These are phyloP conservation scores for Ectemnius continuus DNA, from an alignment of 2,888 invertebrate genomes.

Conservation along the genomic window DNA sequence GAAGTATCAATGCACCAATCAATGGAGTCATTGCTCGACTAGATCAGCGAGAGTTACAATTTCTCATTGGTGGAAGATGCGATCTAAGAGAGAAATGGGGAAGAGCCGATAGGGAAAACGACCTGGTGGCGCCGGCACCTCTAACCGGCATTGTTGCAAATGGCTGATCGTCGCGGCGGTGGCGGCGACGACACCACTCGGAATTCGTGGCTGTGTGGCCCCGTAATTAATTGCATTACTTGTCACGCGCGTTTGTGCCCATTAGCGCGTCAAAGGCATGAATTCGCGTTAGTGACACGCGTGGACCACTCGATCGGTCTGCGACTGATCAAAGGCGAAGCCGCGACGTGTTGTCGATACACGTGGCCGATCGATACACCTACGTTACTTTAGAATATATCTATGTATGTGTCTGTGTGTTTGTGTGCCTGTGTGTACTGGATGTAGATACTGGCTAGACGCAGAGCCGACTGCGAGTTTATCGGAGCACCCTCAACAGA, in stretches of 20 bases:
- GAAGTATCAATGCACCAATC: too few relatives aligned
- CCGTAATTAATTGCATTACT: slow-evolving; percentile 56
- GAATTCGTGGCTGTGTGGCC: slow-evolving; percentile 21
- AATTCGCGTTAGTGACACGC: slow-evolving; percentile 26
- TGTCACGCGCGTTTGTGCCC: slow-evolving; percentile 47
- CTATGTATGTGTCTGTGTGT: too few relatives aligned
- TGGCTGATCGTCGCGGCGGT: background rate
- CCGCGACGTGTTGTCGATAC: slow-evolving; percentile 29
- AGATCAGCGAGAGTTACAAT: too few relatives aligned
- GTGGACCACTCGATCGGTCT: slow-evolving; percentile 36
- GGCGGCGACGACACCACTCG: background rate
- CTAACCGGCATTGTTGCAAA: background rate
- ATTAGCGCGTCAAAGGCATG: slow-evolving; percentile 52
- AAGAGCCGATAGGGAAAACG: too few relatives aligned
- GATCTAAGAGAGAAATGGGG: too few relatives aligned
- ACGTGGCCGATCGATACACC: slow-evolving; percentile 23
- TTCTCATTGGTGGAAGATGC: too few relatives aligned
- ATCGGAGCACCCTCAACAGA: slow-evolving; percentile 26
- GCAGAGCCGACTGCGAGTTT: background rate
- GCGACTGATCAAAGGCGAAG: slow-evolving; percentile 57
- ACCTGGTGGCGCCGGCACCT: too few relatives aligned
- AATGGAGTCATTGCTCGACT: too few relatives aligned
- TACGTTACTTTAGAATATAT: slow-evolving; percentile 30
- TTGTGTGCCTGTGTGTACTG: slow-evolving; percentile 4
- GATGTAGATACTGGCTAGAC: slow-evolving; percentile 4